phyloP scores from a whole-genome alignment of 2,888 invertebrate genomes.

The Pyrgus malvae region DNA sequence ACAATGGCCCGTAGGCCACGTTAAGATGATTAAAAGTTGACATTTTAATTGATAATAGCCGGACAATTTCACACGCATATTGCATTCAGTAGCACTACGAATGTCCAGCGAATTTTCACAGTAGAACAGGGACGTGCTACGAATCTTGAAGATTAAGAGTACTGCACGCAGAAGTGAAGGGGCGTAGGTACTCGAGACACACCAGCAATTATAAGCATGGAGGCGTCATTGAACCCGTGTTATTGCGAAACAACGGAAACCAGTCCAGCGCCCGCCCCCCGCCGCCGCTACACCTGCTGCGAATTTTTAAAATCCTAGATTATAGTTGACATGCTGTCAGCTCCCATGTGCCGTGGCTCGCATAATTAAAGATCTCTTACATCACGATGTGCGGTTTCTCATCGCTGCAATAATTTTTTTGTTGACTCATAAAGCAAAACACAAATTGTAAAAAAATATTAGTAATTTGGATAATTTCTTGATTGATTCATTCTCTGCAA shows the following conservation, averaged over 20 bases:
- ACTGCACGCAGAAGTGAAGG: constrained; percentile 51
- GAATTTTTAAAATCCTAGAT: constrained; percentile 80
- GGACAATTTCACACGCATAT: too few species aligned
- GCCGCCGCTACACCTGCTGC: constrained; percentile 65
- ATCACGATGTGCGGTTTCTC: constrained; percentile 40
- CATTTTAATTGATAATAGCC: neutral
- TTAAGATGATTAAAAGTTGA: too few species aligned
- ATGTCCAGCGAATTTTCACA: constrained; percentile 23
- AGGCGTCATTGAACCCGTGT: constrained; percentile 78
- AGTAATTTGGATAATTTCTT: neutral
- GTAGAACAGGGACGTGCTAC: constrained; percentile 31
- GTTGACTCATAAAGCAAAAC: neutral
- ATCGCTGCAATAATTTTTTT: constrained; percentile 5
- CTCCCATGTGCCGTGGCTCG: constrained; percentile 60
- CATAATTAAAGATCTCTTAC: constrained; percentile 58
- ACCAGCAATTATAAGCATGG: constrained; percentile 69
- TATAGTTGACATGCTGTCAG: constrained; percentile 74
- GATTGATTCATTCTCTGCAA: neutral
- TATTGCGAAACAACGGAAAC: constrained; percentile 82
- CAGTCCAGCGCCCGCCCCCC: constrained; percentile 58
- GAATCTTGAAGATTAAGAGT: constrained; percentile 38
- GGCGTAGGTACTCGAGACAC: constrained; percentile 67
- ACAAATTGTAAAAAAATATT: too few species aligned
- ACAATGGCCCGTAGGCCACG: constrained; percentile 2
- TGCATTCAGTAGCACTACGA: constrained; percentile 19